Conservation (phyloP, 2,113 vertebrate species). For the Sitta europaea region DNA sequence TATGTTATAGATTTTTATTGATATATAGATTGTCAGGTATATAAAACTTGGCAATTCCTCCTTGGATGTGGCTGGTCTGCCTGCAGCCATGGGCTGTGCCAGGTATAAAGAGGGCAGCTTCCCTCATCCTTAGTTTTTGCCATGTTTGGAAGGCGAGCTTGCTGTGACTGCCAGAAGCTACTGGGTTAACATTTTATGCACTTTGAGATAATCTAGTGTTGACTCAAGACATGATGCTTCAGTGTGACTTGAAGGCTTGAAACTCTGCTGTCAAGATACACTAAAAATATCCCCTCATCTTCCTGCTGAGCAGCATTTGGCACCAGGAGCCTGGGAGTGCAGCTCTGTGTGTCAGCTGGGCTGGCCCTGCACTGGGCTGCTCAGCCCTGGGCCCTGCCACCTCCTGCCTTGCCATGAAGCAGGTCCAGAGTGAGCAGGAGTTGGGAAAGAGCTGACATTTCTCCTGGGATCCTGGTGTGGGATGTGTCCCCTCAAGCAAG, state of each 20-base stretch:
- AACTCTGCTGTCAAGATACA: conserved; percentile 5
- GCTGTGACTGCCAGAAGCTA: not conserved
- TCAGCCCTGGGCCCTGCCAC: not conserved
- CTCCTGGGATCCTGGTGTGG: not conserved
- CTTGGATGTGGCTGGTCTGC: not conserved
- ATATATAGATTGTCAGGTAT: not conserved
- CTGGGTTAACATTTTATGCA: not conserved
- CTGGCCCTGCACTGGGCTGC: not conserved
- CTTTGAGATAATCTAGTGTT: not conserved
- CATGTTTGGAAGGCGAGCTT: not conserved
- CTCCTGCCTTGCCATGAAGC: not conserved
- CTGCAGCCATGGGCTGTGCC: not conserved
- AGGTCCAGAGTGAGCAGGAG: not conserved
- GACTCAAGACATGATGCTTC: not conserved
- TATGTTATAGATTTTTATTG: not conserved
- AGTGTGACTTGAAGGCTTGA: conserved; percentile 28
- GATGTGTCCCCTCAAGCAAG: accelerated
- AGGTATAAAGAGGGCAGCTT: not conserved
- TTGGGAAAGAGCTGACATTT: not conserved
- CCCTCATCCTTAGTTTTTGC: not conserved
- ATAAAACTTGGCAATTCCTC: not conserved
- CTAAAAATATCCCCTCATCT: conserved; percentile 29
- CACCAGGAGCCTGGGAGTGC: not conserved
- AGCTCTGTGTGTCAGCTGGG: conserved; percentile 4
- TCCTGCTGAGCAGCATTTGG: not conserved